Evolutionary conservation across 2,113 vertebrate genomes (phyloP).

Genomic region (Phaetusa simplex): DNA sequence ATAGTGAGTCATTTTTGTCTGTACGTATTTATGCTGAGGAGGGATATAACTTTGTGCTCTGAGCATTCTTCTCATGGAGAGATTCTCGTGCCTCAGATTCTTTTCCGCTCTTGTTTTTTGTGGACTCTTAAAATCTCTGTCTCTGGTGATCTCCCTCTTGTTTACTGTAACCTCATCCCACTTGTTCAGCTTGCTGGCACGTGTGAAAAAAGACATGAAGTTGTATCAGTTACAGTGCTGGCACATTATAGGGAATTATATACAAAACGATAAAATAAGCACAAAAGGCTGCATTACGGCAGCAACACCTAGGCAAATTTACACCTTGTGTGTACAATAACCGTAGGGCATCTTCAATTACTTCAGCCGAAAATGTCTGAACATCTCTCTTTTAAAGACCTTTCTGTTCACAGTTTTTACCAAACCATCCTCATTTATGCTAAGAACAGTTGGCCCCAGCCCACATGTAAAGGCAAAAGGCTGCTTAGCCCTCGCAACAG

Average conservation of each 20-base stretch:
- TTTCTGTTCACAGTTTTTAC: not conserved
- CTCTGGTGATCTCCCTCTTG: not conserved
- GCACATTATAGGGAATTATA: not conserved
- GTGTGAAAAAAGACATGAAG: not conserved
- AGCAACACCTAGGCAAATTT: conserved; percentile 14
- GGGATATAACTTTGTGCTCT: not conserved
- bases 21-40: not conserved
- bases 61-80: not conserved
- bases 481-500: not conserved
- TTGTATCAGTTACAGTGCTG: not conserved
- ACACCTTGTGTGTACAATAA: not conserved
- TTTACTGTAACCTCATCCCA: conserved; percentile 27
- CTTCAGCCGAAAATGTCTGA: not conserved
- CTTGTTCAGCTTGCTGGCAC: not conserved
- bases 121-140: not conserved
- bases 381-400: not conserved
- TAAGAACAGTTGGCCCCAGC: not conserved
- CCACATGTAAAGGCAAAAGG: not conserved
- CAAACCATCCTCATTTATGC: not conserved
- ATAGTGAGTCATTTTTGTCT: conserved; percentile 50
- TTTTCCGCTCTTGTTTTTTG: conserved; percentile 6
- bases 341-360: not conserved
- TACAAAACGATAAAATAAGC: conserved; percentile 12
- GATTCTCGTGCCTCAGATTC: not conserved
- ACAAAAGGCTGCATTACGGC: not conserved